Evolutionary conservation across 1,140 invertebrate genomes (phyloP).

Genomic region (Bombus haemorrhoidalis): DNA sequence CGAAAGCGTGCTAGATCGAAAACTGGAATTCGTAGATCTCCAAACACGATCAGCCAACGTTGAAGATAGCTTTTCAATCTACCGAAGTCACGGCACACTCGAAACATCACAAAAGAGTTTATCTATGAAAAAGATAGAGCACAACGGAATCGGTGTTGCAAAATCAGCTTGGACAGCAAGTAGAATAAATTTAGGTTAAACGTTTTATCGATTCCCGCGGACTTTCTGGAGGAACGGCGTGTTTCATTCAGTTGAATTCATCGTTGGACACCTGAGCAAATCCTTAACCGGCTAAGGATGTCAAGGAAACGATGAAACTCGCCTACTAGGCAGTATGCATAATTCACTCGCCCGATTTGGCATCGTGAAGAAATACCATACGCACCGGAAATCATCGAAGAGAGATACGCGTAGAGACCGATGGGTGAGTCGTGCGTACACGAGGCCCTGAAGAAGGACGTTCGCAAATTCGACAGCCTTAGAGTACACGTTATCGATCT

Average conservation of each 20-base stretch:
- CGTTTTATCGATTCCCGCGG: slow-evolving; percentile 38
- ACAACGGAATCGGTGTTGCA: not conserved
- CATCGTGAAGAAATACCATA: not conserved
- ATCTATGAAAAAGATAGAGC: not conserved
- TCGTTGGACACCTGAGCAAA: slow-evolving; percentile 43
- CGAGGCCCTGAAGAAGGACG: not conserved
- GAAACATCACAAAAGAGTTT: not conserved
- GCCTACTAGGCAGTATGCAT: slow-evolving; percentile 27
- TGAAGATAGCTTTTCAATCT: not conserved
- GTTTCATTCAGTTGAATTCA: slow-evolving; percentile 32
- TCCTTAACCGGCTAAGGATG: slow-evolving; percentile 57
- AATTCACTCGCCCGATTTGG: slow-evolving; percentile 43
- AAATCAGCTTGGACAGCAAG: slow-evolving; percentile 14
- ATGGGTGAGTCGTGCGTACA: too few species aligned
- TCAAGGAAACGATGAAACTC: slow-evolving; percentile 61
- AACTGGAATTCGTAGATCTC: not conserved
- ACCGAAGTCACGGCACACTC: not conserved
- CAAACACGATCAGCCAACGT: not conserved
- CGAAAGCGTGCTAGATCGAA: not conserved
- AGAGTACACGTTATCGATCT: slow-evolving; percentile 21
- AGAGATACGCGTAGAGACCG: not conserved
- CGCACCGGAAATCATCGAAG: not conserved
- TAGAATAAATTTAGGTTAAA: slow-evolving; percentile 54
- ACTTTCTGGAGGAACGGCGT: slow-evolving; percentile 21
- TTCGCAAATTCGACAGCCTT: slow-evolving; percentile 1